phyloP scores from a whole-genome alignment of 2,797 vertebrate genomes.

The Pristis pectinata region DNA sequence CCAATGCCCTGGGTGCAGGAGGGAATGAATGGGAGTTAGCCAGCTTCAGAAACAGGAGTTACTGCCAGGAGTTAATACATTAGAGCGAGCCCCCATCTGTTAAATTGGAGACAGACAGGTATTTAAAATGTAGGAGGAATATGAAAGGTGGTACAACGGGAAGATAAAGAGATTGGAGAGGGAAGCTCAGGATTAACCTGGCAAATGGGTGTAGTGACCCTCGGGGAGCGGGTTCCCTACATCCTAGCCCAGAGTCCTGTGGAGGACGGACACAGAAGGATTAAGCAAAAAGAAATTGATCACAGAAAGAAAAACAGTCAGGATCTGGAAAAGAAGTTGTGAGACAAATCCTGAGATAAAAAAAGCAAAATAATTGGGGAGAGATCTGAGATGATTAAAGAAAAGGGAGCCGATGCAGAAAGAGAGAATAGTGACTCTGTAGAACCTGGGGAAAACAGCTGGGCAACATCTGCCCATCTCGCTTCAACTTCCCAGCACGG shows the following conservation, averaged over 20 bases:
- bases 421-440: neutral
- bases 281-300: neutral
- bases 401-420: neutral
- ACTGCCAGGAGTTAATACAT: neutral
- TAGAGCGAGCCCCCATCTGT: neutral
- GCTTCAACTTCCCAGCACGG: neutral
- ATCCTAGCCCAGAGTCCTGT: neutral
- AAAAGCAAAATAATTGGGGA: neutral
- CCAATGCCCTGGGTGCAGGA: neutral
- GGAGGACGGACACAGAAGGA: neutral
- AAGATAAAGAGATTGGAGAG: too few relatives aligned
- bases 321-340: neutral
- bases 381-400: neutral
- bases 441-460: neutral
- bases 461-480: neutral
- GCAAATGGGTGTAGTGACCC: too few relatives aligned
- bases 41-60: neutral
- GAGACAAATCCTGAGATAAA: neutral
- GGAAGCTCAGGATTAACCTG: too few relatives aligned
- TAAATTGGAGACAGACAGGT: neutral
- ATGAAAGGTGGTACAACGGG: too few relatives aligned
- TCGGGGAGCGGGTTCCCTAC: too few relatives aligned
- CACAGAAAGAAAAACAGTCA: neutral
- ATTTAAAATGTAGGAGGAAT: too few relatives aligned
- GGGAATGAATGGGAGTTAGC: too few relatives aligned